phyloP scores from a whole-genome alignment of 2,113 vertebrate genomes.

The Pao palembangensis region DNA sequence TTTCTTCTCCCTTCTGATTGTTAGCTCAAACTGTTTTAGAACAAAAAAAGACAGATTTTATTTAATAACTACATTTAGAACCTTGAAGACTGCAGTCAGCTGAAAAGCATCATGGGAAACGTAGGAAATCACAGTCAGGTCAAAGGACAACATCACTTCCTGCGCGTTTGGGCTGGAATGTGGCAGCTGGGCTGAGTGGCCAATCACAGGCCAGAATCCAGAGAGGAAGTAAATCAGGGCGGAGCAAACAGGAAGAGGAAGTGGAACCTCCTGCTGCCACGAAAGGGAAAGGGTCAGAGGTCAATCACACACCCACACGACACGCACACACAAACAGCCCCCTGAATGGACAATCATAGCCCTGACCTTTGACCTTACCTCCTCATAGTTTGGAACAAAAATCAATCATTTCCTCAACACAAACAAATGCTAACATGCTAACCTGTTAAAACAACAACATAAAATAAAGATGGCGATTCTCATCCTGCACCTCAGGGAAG shows the following conservation, averaged over 20 bases:
- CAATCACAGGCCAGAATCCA: conserved; percentile 4
- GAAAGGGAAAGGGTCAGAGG: conserved; percentile 2
- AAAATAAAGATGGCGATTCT: too few species aligned
- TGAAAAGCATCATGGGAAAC: conserved; percentile 33
- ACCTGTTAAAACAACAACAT: too few species aligned
- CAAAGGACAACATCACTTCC: conserved; percentile 41
- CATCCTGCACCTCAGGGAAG: too few species aligned
- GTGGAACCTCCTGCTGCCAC: conserved; percentile 20
- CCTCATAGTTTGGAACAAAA: too few species aligned
- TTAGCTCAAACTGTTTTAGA: too few species aligned
- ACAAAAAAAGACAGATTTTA: too few species aligned
- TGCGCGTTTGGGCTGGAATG: conserved; percentile 23
- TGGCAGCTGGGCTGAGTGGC: neutral
- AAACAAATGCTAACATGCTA: too few species aligned
- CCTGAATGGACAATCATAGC: neutral
- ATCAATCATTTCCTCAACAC: too few species aligned
- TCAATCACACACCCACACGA: conserved; percentile 3
- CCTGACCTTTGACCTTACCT: too few species aligned
- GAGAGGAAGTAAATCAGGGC: conserved; percentile 16
- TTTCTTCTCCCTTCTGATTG: too few species aligned
- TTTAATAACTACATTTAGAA: too few species aligned
- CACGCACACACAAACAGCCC: conserved; percentile 8
- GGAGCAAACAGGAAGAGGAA: conserved; percentile 34
- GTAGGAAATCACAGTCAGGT: conserved; percentile 17
- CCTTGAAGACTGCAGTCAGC: neutral